Conservation (phyloP, 2,113 vertebrate species). For the Furnarius figulus region DNA sequence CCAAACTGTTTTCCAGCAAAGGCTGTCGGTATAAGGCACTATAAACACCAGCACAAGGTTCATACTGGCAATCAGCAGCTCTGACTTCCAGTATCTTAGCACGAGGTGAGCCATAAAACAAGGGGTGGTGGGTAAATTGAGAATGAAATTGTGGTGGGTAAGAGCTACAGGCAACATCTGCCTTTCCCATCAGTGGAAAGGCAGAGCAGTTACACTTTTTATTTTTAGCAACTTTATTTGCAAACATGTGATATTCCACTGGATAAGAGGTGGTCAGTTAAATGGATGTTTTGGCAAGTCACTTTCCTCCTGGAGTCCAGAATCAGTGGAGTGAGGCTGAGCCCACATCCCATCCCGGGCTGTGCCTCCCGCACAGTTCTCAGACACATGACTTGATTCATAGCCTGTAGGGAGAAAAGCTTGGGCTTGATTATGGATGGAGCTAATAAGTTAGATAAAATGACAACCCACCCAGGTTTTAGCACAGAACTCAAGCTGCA, state of each 20-base stretch:
- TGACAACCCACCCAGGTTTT: neutral
- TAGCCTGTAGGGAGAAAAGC: neutral
- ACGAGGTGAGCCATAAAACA: neutral
- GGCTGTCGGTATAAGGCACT: neutral
- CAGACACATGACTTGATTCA: neutral
- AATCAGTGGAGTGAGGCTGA: neutral
- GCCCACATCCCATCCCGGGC: neutral
- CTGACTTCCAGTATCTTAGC: slow-evolving; percentile 13
- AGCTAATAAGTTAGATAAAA: neutral
- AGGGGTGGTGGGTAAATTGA: neutral
- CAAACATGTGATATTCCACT: slow-evolving; percentile 8
- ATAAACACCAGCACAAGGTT: neutral
- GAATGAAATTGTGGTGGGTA: slow-evolving; percentile 2
- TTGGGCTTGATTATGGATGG: neutral
- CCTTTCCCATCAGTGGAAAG: slow-evolving; percentile 33
- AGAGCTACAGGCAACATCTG: slow-evolving; percentile 18
- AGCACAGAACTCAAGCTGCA: neutral
- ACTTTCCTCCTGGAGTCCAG: neutral
- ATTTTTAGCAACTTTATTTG: slow-evolving; percentile 35
- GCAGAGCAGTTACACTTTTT: neutral
- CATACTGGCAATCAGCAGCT: neutral
- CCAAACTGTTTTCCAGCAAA: slow-evolving; percentile 16
- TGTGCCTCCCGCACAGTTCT: neutral
- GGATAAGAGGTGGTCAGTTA: slow-evolving; percentile 14
- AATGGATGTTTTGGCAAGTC: slow-evolving; percentile 4